phyloP scores from a whole-genome alignment of 2,797 vertebrate species.

The Artibeus jamaicensis region DNA sequence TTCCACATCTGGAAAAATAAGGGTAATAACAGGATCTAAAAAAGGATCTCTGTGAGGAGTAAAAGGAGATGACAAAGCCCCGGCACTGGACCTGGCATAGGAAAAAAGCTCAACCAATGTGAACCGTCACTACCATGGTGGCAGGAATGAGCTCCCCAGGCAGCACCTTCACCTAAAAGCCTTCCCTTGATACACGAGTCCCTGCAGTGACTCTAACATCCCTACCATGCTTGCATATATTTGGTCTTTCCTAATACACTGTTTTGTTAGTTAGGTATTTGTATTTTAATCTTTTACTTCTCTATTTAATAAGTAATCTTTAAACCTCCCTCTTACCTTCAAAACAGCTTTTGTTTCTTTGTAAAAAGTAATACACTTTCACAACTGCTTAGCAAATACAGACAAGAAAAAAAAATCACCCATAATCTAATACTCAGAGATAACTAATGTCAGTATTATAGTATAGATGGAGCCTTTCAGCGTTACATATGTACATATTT shows the following conservation, averaged over 20 bases:
- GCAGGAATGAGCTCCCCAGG: neutral
- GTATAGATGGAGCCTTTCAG: neutral
- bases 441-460: neutral
- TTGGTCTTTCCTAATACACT: neutral
- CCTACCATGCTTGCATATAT: neutral
- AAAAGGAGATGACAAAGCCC: neutral
- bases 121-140: neutral
- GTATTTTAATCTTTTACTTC: constrained; percentile 36
- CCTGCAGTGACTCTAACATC: neutral
- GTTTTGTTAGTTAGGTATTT: neutral
- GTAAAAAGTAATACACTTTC: neutral
- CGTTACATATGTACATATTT: neutral
- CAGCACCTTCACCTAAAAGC: neutral
- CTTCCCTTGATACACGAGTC: neutral
- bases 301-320: constrained; percentile 23
- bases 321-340: constrained; percentile 33
- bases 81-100: neutral
- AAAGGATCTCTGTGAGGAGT: neutral
- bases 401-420: neutral
- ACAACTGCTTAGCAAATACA: constrained; percentile 1
- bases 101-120: neutral
- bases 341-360: neutral
- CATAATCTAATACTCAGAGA: neutral
- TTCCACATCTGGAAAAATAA: neutral
- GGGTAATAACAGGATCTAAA: neutral